phyloP scores from a whole-genome alignment of 2,113 vertebrate genomes.

The Isurus oxyrinchus region DNA sequence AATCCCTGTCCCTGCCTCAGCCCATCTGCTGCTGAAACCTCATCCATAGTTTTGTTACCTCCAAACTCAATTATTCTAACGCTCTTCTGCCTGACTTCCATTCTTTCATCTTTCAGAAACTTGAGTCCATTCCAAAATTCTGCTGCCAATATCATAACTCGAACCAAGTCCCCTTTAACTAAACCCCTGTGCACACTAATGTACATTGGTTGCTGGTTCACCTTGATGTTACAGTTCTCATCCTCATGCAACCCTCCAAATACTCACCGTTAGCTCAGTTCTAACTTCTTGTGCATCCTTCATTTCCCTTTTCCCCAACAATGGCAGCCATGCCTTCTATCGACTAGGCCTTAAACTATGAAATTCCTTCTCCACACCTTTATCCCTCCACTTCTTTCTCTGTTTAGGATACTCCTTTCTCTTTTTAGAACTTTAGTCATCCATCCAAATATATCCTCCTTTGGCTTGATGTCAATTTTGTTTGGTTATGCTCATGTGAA shows the following conservation, averaged over 20 bases:
- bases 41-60: not conserved
- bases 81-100: not conserved
- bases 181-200: not conserved
- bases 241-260: not conserved
- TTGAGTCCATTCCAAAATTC: not conserved
- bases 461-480: conserved; percentile 3
- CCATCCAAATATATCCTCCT: not conserved
- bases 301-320: not conserved
- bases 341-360: not conserved
- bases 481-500: not conserved
- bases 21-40: not conserved
- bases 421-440: not conserved
- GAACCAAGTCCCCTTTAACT: not conserved
- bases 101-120: not conserved
- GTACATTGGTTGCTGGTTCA: not conserved
- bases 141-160: not conserved
- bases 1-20: not conserved
- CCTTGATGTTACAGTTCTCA: not conserved
- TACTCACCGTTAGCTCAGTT: not conserved
- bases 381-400: not conserved
- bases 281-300: not conserved
- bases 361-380: not conserved
- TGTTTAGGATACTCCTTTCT: not conserved
- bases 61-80: not conserved
- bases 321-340: not conserved